Percentiles rank a stretch among this genome's conserved stretches.
phyloP scores from a whole-genome alignment of 2,797 vertebrate species.

The Xenopus petersii region DNA sequence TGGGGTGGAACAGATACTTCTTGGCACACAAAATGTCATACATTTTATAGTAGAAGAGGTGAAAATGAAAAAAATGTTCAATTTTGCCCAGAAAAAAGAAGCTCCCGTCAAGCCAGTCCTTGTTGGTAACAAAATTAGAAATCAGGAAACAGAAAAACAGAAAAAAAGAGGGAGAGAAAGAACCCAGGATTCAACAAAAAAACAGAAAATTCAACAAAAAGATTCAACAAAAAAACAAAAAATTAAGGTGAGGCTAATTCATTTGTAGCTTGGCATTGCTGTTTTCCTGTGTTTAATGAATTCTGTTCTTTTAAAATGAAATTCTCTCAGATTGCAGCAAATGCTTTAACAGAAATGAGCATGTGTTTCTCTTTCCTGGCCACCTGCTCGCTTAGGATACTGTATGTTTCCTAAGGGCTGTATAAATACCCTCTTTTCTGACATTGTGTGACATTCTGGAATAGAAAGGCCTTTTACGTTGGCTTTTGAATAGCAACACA shows the following conservation, averaged over 20 bases:
- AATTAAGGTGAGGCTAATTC: slow-evolving; percentile 24
- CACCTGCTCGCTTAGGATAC: slow-evolving; percentile 23
- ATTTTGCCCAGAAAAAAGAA: slow-evolving; percentile 66
- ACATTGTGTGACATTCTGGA: slow-evolving; percentile 12
- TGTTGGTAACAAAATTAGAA: slow-evolving; percentile 32
- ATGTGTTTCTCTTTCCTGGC: slow-evolving; percentile 8
- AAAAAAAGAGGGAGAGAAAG: slow-evolving; percentile 55
- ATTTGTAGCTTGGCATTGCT: too few relatives aligned
- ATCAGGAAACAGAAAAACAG: slow-evolving; percentile 62
- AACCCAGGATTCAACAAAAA: slow-evolving; percentile 2
- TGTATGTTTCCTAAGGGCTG: slow-evolving; percentile 21
- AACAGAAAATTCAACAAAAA: neutral
- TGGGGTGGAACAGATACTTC: slow-evolving; percentile 73
- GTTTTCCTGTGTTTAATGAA: too few relatives aligned
- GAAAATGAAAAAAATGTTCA: slow-evolving; percentile 69
- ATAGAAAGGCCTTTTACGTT: neutral
- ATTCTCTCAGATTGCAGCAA: neutral
- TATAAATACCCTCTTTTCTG: slow-evolving; percentile 14
- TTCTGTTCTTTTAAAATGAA: too few relatives aligned
- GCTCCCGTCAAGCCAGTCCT: slow-evolving; percentile 58
- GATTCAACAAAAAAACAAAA: slow-evolving; percentile 6
- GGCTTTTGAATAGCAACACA: neutral
- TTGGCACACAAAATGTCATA: slow-evolving; percentile 75
- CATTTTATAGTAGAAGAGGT: slow-evolving; percentile 71
- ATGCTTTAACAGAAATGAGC: slow-evolving; percentile 17